These are phyloP conservation scores for Allochrocebus solatus DNA, from an alignment of 2,797 vertebrate species.

Conservation along the genomic window DNA sequence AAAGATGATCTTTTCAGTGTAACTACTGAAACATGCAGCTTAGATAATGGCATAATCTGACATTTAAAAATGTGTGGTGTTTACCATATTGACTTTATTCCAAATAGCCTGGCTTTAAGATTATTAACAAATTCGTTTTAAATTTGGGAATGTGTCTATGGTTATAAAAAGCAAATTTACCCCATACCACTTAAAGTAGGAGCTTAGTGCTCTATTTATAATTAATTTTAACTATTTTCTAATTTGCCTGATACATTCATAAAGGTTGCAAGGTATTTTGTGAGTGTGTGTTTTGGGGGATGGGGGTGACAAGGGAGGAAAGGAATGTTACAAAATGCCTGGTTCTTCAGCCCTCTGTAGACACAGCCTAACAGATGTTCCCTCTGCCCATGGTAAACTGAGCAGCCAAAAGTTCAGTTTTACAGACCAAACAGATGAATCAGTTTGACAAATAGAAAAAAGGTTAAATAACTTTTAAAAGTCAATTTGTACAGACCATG, in stretches of 20 bases:
- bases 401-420: constrained; percentile 51
- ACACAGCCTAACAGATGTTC: constrained; percentile 20
- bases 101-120: constrained; percentile 42
- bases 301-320: background rate
- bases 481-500: background rate
- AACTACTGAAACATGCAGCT: constrained; percentile 28
- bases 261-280: background rate
- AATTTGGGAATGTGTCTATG: constrained; percentile 24
- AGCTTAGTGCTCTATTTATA: background rate
- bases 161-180: constrained; percentile 37
- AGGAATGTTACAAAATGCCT: background rate
- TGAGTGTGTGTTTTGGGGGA: background rate
- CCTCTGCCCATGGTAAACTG: constrained; percentile 34
- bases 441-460: constrained; percentile 53
- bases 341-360: background rate
- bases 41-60: constrained; percentile 37
- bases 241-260: constrained; percentile 11
- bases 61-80: constrained; percentile 24
- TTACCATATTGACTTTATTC: constrained; percentile 47
- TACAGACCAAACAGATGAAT: constrained; percentile 45
- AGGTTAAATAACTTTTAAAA: constrained; percentile 52
- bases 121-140: constrained; percentile 50
- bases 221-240: constrained; percentile 15
- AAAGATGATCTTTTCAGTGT: constrained; percentile 37
- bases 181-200: background rate